Conservation (phyloP, 2,113 vertebrate genomes). For the Theropithecus gelada region DNA sequence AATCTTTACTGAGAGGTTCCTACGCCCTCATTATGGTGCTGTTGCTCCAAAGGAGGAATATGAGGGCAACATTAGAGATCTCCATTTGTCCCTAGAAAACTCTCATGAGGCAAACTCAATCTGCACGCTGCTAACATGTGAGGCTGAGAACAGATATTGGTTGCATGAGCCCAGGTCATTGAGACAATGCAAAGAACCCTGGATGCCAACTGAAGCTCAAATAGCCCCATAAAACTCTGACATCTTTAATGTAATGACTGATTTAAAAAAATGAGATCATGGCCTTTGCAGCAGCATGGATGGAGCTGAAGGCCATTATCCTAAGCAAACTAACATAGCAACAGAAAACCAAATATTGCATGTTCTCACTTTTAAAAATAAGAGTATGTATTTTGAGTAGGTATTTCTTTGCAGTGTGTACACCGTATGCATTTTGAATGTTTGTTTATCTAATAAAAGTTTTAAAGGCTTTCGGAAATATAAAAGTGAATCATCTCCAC, state of each 20-base stretch:
- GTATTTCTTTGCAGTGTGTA: neutral
- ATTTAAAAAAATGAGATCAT: too few relatives aligned
- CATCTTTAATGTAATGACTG: neutral
- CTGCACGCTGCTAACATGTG: neutral
- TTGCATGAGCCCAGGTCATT: too few relatives aligned
- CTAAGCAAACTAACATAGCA: too few relatives aligned
- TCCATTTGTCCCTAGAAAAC: neutral
- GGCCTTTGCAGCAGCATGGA: too few relatives aligned
- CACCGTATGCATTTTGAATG: neutral
- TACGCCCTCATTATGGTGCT: neutral
- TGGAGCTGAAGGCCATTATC: too few relatives aligned
- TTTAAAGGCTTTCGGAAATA: neutral
- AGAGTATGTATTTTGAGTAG: neutral
- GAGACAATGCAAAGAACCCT: too few relatives aligned
- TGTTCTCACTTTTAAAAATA: neutral
- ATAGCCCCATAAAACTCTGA: neutral
- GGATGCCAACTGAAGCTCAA: fast-evolving
- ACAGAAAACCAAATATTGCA: too few relatives aligned
- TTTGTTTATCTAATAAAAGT: neutral
- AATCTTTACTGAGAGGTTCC: neutral
- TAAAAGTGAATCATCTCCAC: neutral
- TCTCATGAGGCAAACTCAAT: neutral
- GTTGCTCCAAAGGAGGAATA: neutral
- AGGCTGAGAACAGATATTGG: neutral
- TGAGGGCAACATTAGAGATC: neutral